Conservation (phyloP, 2,888 invertebrate species). For the Coelogynopora nodosa region DNA sequence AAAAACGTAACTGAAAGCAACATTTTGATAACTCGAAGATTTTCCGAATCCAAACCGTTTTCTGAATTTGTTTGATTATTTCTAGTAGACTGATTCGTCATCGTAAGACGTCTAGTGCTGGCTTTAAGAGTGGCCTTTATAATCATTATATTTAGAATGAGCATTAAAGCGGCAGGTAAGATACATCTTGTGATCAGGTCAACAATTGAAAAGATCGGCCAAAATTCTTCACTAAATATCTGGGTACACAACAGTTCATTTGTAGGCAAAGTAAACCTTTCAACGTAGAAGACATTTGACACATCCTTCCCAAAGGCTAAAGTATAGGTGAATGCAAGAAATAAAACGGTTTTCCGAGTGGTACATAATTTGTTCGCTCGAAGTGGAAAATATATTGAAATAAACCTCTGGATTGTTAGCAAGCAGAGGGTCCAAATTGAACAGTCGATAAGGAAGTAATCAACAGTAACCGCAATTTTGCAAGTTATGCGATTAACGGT, state of each 20-base stretch:
- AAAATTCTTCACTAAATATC: background rate
- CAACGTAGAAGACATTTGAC: background rate
- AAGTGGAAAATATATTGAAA: slow-evolving; percentile 15
- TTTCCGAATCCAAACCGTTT: background rate
- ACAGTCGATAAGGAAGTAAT: slow-evolving; percentile 4
- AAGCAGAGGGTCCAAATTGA: slow-evolving; percentile 26
- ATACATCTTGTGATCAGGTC: background rate
- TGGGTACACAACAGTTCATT: background rate
- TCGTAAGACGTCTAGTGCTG: background rate
- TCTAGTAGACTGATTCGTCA: background rate
- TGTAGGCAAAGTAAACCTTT: background rate
- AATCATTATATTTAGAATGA: background rate
- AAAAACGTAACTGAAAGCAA: slow-evolving; percentile 3
- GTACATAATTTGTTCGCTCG: background rate
- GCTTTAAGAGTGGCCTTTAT: background rate
- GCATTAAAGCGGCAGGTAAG: background rate
- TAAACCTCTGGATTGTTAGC: slow-evolving; percentile 8
- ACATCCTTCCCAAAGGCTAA: background rate
- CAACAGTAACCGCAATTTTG: background rate
- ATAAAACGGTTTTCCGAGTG: background rate
- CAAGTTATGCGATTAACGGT: background rate
- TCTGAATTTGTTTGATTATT: background rate
- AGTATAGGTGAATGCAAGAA: background rate
- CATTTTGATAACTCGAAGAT: slow-evolving; percentile 17
- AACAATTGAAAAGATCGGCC: background rate